Base-by-base conservation (phyloP, 1,140 invertebrate genomes). In the Ceratina australensis region DNA sequence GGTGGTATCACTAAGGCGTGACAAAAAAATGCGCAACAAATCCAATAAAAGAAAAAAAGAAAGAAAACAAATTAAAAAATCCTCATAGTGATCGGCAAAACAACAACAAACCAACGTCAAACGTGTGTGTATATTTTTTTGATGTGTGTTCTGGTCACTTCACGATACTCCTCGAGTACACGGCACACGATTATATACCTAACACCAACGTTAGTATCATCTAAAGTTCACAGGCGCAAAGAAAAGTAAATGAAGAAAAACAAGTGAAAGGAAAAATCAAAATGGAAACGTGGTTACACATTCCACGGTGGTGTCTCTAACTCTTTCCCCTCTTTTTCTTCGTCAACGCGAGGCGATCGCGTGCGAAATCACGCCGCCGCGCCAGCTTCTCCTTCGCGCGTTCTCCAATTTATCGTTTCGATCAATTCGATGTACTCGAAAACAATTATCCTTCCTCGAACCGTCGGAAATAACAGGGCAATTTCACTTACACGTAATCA, bases 51-150 rank as follows among this genome's bases (percentile, higher is more conserved):
- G n/a, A 50, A 56, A 84, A 86, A 78, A 47, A 78, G 67, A 64
- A 76, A 84, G 88, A 87, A 87, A 85, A 60, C 64, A 83, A 87
- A 79, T 16, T 74, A 67, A 61, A 73, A 84, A 86, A 72, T 83
- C 78, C 84, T 86, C 74, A 85, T 88, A 73, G 88, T 90, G 89
- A n/a, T 91, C 88, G 89, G 87, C 88, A 91, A 89, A 86, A 90
- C 88, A 91, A 91, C 90, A 90, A 86, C 90, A 92, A 92, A 91
- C 90, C 90, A 91, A 92, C 88, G 89, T 90, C 89, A 91, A 92
- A 91, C 90, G 90, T 90, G 89, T 88, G 24, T 52, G 22, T 26
- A 15, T 59, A 16, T 59, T 8, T 59, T 22, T 59, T 15, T 52
- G 90, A 90, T 89, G 89, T 90, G 89, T 87, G 83, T 84, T 59